Evolutionary conservation across 2,888 invertebrate species (phyloP).

Genomic region (Plagodis dolabraria): DNA sequence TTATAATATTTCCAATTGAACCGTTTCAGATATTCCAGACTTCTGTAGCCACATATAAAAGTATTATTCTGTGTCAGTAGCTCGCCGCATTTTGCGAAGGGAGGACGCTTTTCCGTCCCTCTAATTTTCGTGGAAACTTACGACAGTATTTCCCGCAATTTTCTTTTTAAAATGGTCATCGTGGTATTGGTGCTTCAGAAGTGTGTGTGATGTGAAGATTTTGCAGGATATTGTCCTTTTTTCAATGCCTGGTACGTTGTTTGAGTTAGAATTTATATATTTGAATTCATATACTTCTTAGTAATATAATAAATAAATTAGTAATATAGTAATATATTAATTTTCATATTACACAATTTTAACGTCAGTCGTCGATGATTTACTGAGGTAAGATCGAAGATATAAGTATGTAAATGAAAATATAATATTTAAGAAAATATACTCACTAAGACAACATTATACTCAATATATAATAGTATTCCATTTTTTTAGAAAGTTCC

Average conservation of each 20-base stretch:
- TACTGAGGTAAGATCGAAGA: no score
- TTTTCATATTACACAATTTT: no score
- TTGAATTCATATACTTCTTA: no score
- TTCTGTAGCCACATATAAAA: conserved; percentile 24
- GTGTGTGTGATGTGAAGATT: conserved; percentile 45
- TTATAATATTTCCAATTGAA: conserved; percentile 16
- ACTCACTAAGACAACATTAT: no score
- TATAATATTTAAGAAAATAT: no score
- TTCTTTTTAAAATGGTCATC: conserved; percentile 10
- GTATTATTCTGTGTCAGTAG: conserved; percentile 22
- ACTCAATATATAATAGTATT: no score
- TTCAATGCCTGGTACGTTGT: conserved; percentile 54
- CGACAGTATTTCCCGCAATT: conserved; percentile 1
- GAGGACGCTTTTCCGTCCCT: conserved; percentile 21
- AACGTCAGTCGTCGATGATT: no score
- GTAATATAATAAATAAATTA: no score
- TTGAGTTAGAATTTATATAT: not conserved
- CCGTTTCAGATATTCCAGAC: conserved; percentile 9
- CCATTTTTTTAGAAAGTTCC: no score
- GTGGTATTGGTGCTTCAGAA: conserved; percentile 2
- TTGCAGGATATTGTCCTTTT: conserved; percentile 31
- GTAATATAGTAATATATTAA: no score
- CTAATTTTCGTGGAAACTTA: conserved; percentile 24
- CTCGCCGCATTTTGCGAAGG: conserved; percentile 13
- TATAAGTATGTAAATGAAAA: no score